These are phyloP conservation scores for Pantherophis vulpinus DNA, from an alignment of 2,797 vertebrate genomes.

Conservation along the genomic window DNA sequence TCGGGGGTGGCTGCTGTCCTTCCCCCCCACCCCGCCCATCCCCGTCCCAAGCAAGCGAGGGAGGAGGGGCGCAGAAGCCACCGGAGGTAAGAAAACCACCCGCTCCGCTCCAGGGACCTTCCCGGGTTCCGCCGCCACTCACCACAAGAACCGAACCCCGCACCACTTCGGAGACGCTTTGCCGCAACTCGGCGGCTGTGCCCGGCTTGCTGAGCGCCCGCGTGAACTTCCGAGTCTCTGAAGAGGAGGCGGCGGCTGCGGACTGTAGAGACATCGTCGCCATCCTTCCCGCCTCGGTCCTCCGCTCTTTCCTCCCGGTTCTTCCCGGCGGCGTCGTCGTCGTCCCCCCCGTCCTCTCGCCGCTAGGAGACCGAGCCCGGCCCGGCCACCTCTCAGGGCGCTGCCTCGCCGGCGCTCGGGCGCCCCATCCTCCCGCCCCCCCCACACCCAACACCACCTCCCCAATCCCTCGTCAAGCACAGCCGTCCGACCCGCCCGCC, in stretches of 20 bases:
- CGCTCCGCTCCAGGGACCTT: not conserved
- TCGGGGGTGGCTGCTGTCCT: not conserved
- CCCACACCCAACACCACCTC: not conserved
- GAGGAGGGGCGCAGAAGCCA: not conserved
- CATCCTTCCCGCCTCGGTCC: not conserved
- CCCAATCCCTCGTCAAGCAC: not conserved
- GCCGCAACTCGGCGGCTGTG: constrained; percentile 90
- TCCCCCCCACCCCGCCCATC: too few relatives aligned
- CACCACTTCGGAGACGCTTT: constrained; percentile 94
- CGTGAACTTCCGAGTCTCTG: constrained; percentile 91
- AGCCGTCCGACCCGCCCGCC: not conserved
- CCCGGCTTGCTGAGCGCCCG: constrained; percentile 90
- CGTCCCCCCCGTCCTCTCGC: not conserved
- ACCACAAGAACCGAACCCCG: constrained; percentile 88
- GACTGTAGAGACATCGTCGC: not conserved
- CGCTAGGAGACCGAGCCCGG: constrained; percentile 2
- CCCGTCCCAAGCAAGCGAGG: not conserved
- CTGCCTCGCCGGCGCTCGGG: constrained; percentile 1
- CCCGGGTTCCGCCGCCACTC: constrained; percentile 56
- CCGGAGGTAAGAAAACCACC: not conserved
- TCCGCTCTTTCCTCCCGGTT: not conserved
- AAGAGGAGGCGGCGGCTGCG: not conserved
- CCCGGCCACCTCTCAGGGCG: constrained; percentile 3
- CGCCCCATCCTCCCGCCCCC: not conserved
- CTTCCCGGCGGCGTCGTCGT: not conserved